phyloP scores from a whole-genome alignment of 2,888 invertebrate species.

The Colletes collaris region DNA sequence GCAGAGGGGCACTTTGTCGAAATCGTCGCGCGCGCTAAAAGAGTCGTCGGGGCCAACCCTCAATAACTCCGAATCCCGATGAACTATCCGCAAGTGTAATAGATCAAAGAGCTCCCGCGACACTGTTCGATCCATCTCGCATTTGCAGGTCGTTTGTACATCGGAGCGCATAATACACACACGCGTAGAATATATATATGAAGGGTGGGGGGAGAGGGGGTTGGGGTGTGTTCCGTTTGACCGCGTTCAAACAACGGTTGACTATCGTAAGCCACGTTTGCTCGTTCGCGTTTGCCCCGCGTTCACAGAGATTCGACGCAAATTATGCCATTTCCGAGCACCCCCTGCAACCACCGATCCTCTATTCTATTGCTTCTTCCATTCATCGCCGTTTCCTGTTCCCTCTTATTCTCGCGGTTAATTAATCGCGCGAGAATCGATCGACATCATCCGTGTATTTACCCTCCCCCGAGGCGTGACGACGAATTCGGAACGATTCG shows the following conservation, averaged over 20 bases:
- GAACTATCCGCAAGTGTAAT: conserved; percentile 32
- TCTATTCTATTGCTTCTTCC: conserved; percentile 10
- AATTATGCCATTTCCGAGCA: conserved; percentile 46
- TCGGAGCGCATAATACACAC: conserved; percentile 3
- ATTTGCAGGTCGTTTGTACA: conserved; percentile 15
- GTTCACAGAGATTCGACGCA: conserved; percentile 30
- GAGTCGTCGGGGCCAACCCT: conserved; percentile 24
- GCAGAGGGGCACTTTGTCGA: not conserved
- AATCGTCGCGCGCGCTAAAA: conserved; percentile 16
- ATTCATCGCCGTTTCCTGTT: conserved; percentile 10
- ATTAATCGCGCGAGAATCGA: conserved; percentile 12
- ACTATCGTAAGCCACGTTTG: conserved; percentile 39
- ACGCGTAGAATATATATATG: conserved; percentile 9
- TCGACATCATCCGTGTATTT: not conserved
- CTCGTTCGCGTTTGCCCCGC: conserved; percentile 19
- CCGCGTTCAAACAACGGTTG: conserved; percentile 48
- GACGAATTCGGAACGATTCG: no score
- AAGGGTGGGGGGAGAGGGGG: not conserved
- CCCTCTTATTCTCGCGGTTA: conserved; percentile 16
- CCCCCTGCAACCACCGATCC: not conserved
- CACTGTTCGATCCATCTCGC: conserved; percentile 23
- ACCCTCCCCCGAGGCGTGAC: no score
- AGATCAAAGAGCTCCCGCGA: conserved; percentile 41
- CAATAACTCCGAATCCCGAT: conserved; percentile 49
- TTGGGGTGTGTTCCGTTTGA: conserved; percentile 33